Evolutionary conservation across 2,797 vertebrate genomes (phyloP).

Genomic region (Euthynnus affinis): DNA sequence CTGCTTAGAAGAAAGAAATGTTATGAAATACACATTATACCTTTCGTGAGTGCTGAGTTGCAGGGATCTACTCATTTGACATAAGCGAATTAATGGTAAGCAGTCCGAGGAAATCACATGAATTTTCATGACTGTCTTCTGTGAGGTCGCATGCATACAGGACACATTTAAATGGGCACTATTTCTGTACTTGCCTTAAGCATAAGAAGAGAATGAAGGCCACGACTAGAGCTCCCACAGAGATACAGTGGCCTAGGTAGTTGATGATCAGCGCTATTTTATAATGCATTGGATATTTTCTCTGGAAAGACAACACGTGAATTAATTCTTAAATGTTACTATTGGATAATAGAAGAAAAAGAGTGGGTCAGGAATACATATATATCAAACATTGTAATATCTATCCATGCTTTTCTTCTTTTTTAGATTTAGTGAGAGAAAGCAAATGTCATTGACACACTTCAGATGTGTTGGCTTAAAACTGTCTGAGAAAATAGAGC

Average conservation of each 20-base stretch:
- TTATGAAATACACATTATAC: conserved; percentile 40
- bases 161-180: conserved; percentile 61
- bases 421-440: conserved; percentile 7
- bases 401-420: neutral
- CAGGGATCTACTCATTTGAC: conserved; percentile 59
- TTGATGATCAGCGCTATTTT: conserved; percentile 96
- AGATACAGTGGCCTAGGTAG: conserved; percentile 98
- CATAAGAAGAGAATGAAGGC: conserved; percentile 97
- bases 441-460: conserved; percentile 63
- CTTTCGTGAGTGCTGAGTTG: conserved; percentile 13
- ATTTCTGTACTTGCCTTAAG: conserved; percentile 92
- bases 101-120: conserved; percentile 44
- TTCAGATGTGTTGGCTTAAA: conserved; percentile 59
- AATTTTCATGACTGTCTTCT: conserved; percentile 64
- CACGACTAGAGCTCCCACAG: conserved; percentile 92
- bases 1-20: conserved; percentile 14
- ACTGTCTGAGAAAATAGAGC: conserved; percentile 66
- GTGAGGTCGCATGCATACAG: conserved; percentile 58
- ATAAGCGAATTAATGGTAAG: conserved; percentile 73
- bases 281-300: conserved; percentile 96
- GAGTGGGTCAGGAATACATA: neutral
- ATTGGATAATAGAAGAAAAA: conserved; percentile 13
- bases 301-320: conserved; percentile 80
- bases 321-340: conserved; percentile 18
- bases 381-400: neutral